Evolutionary conservation across 2,888 invertebrate species (phyloP), one percentile per base, ranked within the genome.

Genomic region (Pomacea canaliculata): DNA sequence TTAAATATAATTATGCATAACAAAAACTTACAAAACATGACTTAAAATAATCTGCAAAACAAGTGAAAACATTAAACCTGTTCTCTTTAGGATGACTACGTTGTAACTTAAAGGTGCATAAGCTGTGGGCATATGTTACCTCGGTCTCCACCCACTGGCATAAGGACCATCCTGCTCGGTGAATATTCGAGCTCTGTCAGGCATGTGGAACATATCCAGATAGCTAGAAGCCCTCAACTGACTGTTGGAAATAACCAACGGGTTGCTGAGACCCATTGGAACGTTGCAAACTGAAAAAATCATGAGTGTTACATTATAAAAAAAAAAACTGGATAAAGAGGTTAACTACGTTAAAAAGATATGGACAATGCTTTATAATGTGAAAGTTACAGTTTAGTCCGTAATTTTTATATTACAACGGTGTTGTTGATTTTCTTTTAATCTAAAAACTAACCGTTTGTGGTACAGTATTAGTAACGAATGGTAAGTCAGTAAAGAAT

Each of bases 251-350:
- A 87, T 77, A 4, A 87, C 79, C 48, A 79, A 71, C 56, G 79
- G 81, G 76, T 87, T 86, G 23, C 82, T 80, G 56, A 87, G 68
- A 12, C 87, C 87, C 86, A 87, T 85, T 46, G 85, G 84, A 62
- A 86, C 73, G 67, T 82, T 81, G 82, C 87, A 87, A 65, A 77
- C 86, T 86, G 79, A 48, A 63, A 63, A 5, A 63, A 63, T 12
- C 1, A 23, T 7, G 60, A 19, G 60, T 37, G 37, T 5, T 5
- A 37, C 3, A 37, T 37, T 37, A 37, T 3, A 0, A 37, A 37
- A 5, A 37, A 37, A 37, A 37, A 5, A 37, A 37, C n/a, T n/a
- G 37, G 8, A 56, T 56, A 56, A 16, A 2, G 4, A 56, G 3
- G 37, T 56, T 56, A 10, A 56, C 51, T 56, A 13, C 8, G 1